Base-by-base conservation (phyloP, 2,797 vertebrate genomes). In the Catharus ustulatus region DNA sequence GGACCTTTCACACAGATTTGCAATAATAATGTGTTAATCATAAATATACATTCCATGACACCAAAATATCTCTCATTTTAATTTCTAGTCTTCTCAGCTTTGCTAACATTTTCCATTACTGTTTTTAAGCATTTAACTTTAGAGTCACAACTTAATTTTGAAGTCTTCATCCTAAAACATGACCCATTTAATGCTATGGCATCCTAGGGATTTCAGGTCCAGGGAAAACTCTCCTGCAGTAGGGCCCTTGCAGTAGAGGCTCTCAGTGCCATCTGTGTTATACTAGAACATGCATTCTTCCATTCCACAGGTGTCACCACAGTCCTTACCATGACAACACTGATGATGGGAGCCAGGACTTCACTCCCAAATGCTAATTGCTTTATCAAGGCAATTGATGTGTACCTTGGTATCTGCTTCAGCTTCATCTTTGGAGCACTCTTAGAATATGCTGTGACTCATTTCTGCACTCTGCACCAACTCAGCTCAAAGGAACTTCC, bases 371-470 rank as follows among this genome's bases (percentile, higher is more conserved):
- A 98, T 23, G 98, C 98, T 89, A 99, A 99, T 93, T 99, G 99
- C 96, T 99, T 99, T 97, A 99, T 99, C 84, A 99, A 99, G 94
- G 98, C 98, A 95, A 99, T 99, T 7, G 98, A 99, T 55, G 98
- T 99, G 11, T 99, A 99, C 97, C 92, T 99, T 21, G 98, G 98
- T 43, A 99, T 99, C 97, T 99, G 99, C 97, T 99, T 99, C 97
- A 99, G 98, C 94, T 99, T 99, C 77, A 99, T 99, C 96, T 99
- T 99, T 11, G 99, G 98, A 14, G 98, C 98, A 2, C 97, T 99
- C 48, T 97, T 99, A 36, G 98, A 99, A 85, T 99, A 99, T 36
- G 98, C 98, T 2, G 98, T 99, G 94, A 98, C 99, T 74, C 98
- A 99, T 96, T 99, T 99, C 97, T 99, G 98, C 94, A 98, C 98